phyloP scores from a whole-genome alignment of 2,888 invertebrate genomes.

The Tetanocera ferruginea region DNA sequence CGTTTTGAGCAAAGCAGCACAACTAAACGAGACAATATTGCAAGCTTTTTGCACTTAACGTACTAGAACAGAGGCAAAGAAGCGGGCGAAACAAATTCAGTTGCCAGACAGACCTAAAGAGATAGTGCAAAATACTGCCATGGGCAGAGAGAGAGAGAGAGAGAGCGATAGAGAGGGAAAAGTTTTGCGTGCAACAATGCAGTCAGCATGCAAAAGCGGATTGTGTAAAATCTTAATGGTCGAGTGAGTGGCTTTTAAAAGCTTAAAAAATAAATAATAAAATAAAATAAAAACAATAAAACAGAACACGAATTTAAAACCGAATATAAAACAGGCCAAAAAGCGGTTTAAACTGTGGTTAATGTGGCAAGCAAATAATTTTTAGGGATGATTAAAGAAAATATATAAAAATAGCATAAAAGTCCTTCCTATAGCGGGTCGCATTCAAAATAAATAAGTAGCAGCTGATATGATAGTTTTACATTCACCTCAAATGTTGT shows the following conservation, averaged over 20 bases:
- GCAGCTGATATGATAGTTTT: too few species aligned
- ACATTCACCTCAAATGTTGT: too few species aligned
- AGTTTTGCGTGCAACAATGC: background rate
- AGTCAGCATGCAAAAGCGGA: background rate
- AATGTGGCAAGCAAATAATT: too few species aligned
- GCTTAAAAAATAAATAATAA: background rate
- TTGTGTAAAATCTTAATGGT: background rate
- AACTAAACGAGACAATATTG: constrained; percentile 10
- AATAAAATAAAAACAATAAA: background rate
- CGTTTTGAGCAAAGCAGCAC: background rate
- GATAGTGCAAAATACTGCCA: background rate
- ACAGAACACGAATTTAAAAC: background rate
- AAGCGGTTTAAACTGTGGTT: background rate
- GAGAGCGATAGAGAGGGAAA: background rate
- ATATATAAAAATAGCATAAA: too few species aligned
- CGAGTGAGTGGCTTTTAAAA: constrained; percentile 3
- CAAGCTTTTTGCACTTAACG: background rate
- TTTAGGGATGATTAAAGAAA: too few species aligned
- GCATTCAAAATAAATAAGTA: too few species aligned
- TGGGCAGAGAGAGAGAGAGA: background rate
- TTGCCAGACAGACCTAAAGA: background rate
- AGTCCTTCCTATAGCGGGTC: too few species aligned
- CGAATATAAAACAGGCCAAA: background rate
- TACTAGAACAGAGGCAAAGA: background rate
- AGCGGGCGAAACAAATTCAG: background rate